These are phyloP conservation scores for Camarhynchus parvulus DNA, from an alignment of 2,113 vertebrate species.

Conservation along the genomic window DNA sequence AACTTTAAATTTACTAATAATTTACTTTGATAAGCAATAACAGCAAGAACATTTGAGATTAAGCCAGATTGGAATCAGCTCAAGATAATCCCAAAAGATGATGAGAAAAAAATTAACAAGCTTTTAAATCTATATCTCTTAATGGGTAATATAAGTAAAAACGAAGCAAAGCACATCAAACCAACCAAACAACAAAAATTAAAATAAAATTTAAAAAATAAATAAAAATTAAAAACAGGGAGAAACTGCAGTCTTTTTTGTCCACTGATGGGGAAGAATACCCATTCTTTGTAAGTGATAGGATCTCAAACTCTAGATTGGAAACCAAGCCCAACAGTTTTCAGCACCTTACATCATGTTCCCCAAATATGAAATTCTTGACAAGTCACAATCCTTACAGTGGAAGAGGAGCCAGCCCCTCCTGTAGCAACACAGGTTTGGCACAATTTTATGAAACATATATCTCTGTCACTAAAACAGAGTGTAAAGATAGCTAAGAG, in stretches of 20 bases:
- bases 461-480: neutral
- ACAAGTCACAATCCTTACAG: neutral
- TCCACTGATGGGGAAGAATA: neutral
- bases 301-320: accelerated
- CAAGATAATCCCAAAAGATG: neutral
- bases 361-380: neutral
- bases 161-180: neutral
- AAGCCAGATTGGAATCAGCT: neutral
- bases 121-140: neutral
- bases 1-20: neutral
- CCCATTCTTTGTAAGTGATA: neutral
- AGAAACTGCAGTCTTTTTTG: neutral
- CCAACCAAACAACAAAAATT: neutral
- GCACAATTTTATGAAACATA: neutral
- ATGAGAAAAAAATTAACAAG: neutral
- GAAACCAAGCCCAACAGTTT: neutral
- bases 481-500: neutral
- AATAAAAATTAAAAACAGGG: accelerated
- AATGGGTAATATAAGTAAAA: neutral
- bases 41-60: neutral
- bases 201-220: no score
- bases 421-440: neutral
- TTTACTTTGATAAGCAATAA: neutral
- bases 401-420: neutral
- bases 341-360: neutral